These are phyloP conservation scores for Nebria ingens DNA, from an alignment of 1,140 invertebrate genomes.

Conservation along the genomic window DNA sequence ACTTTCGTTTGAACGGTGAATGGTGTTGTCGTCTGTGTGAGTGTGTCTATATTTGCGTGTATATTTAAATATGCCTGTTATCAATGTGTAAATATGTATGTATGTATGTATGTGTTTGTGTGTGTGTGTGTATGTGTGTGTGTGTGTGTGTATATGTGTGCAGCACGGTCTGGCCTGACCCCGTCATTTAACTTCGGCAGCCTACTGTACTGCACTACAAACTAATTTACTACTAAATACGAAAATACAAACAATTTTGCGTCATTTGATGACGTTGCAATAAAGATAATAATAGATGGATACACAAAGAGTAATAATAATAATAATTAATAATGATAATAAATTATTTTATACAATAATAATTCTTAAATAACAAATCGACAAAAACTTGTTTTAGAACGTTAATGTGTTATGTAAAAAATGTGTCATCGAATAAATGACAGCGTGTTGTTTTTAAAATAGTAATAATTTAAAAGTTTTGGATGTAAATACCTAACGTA, in stretches of 20 bases:
- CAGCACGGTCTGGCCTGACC: not conserved
- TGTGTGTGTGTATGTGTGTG: conserved; percentile 10
- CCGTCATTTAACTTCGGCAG: too few species aligned
- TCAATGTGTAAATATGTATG: not conserved
- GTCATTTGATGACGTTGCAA: conserved; percentile 28
- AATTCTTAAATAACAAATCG: too few species aligned
- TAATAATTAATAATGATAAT: not conserved
- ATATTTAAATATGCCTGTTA: not conserved
- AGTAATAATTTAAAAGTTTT: too few species aligned
- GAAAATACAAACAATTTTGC: conserved; percentile 26
- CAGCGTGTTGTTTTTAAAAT: too few species aligned
- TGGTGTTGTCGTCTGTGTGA: not conserved
- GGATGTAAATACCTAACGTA: too few species aligned
- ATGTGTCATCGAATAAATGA: too few species aligned
- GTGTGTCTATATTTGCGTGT: not conserved
- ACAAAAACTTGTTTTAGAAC: too few species aligned
- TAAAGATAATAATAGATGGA: conserved; percentile 1
- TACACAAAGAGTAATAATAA: not conserved
- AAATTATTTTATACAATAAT: too few species aligned
- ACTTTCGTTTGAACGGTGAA: not conserved
- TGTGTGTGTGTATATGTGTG: not conserved
- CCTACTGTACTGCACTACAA: conserved; percentile 19
- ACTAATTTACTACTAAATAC: conserved; percentile 16
- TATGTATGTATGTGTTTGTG: conserved; percentile 11
- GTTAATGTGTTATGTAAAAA: too few species aligned